Conservation (phyloP, 2,113 vertebrate species). For the Forbesichthys papilliferus region DNA sequence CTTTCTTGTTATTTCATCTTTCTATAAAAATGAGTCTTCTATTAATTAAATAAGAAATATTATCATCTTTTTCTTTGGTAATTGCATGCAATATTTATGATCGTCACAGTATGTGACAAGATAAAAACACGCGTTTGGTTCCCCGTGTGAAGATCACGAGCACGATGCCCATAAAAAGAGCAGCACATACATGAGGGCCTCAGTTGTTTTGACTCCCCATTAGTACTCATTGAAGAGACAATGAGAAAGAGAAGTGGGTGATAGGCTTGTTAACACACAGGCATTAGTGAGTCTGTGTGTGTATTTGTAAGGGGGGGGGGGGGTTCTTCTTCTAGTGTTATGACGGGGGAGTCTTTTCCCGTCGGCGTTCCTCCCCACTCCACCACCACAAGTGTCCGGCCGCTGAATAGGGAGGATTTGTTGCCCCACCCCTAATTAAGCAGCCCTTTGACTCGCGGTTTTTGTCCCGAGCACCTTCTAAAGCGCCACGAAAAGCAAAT, state of each 20-base stretch:
- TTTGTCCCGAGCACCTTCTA: constrained; percentile 62
- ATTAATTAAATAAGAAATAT: too few relatives aligned
- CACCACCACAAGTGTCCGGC: constrained; percentile 65
- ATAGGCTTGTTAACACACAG: constrained; percentile 72
- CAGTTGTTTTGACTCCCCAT: constrained; percentile 68
- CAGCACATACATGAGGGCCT: constrained; percentile 44
- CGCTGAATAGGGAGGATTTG: constrained; percentile 68
- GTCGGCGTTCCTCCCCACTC: constrained; percentile 58
- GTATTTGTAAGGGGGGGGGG: constrained; percentile 59
- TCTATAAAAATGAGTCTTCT: too few relatives aligned
- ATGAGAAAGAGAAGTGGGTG: constrained; percentile 66
- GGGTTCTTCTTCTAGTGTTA: constrained; percentile 66
- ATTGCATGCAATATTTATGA: background rate
- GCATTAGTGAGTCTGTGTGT: constrained; percentile 66
- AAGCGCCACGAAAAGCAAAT: constrained; percentile 52
- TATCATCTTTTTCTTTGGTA: too few relatives aligned
- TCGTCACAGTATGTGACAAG: background rate
- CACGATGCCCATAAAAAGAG: constrained; percentile 58
- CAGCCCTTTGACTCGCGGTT: constrained; percentile 56
- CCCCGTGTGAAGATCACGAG: constrained; percentile 21
- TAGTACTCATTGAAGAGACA: constrained; percentile 69
- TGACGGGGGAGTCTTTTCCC: constrained; percentile 55
- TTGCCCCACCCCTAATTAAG: constrained; percentile 73
- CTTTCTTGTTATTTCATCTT: too few relatives aligned
- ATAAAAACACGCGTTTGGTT: background rate